phyloP scores from a whole-genome alignment of 1,140 invertebrate genomes.

The Drosophila lacteicornis region DNA sequence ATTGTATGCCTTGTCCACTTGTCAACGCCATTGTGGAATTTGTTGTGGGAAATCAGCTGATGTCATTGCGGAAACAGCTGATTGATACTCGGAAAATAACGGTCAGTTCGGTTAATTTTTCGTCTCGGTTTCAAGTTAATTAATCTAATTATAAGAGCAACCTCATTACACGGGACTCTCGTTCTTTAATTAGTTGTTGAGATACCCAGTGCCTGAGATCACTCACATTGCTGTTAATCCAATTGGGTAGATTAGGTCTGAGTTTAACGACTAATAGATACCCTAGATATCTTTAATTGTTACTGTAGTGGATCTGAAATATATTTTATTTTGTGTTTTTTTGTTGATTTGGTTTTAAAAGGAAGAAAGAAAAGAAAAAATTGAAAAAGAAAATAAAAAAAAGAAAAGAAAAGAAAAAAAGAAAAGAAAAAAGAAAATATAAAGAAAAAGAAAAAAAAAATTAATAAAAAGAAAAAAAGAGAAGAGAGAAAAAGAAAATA shows the following conservation, averaged over 20 bases:
- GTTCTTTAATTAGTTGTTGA: conserved; percentile 13
- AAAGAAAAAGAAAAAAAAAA: no score
- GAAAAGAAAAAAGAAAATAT: no score
- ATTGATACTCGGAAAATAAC: conserved; percentile 1
- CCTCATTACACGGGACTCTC: not conserved
- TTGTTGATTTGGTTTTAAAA: no score
- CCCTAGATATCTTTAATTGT: not conserved
- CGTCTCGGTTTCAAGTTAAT: not conserved
- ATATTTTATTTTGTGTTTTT: no score
- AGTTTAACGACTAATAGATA: not conserved
- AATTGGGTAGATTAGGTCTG: not conserved
- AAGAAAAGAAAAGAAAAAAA: no score
- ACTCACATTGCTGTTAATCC: not conserved
- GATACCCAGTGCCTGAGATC: not conserved
- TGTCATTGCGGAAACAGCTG: not conserved
- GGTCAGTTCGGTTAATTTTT: not conserved
- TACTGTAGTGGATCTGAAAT: no score
- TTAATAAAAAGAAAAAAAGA: no score
- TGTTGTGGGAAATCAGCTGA: not conserved
- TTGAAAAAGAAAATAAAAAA: no score
- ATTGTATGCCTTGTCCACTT: not conserved
- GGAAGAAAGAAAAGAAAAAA: no score
- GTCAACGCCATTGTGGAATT: not conserved
- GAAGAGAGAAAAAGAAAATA: no score
- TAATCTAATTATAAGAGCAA: conserved; percentile 11